phyloP scores from a whole-genome alignment of 2,113 vertebrate genomes.

The Rhinolophus sinicus region DNA sequence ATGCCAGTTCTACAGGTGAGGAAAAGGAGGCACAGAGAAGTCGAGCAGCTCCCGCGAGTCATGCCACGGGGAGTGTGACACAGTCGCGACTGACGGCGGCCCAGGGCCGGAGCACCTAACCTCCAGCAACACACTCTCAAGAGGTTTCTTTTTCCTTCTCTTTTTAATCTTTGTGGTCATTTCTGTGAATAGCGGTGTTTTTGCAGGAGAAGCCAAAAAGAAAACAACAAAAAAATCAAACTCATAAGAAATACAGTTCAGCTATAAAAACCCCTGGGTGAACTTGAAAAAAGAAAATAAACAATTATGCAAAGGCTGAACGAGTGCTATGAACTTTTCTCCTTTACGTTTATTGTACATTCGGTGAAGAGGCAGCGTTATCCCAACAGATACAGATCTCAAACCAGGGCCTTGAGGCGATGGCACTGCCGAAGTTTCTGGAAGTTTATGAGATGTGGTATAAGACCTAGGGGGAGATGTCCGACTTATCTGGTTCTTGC shows the following conservation, averaged over 20 bases:
- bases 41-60: too few relatives aligned
- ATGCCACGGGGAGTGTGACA: fast-evolving
- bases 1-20: neutral
- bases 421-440: neutral
- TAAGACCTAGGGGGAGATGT: neutral
- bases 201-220: neutral
- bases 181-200: constrained; percentile 4
- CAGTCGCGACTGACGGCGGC: neutral
- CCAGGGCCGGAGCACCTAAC: neutral
- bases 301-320: neutral
- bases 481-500: neutral
- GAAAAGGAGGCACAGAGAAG: neutral
- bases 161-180: neutral
- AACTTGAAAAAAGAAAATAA: constrained; percentile 50
- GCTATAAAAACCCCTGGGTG: constrained; percentile 26
- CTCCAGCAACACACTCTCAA: neutral
- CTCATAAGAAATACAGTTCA: constrained; percentile 31
- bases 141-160: neutral
- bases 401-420: neutral
- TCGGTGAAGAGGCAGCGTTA: neutral
- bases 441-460: neutral
- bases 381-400: constrained; percentile 20
- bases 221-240: constrained; percentile 42
- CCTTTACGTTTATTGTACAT: neutral
- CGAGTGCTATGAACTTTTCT: neutral